A percentile compares a stretch with the other conserved stretches of the same genome.
Evolutionary conservation across 2,888 invertebrate genomes (phyloP).

Genomic region (Agrotis puta): DNA sequence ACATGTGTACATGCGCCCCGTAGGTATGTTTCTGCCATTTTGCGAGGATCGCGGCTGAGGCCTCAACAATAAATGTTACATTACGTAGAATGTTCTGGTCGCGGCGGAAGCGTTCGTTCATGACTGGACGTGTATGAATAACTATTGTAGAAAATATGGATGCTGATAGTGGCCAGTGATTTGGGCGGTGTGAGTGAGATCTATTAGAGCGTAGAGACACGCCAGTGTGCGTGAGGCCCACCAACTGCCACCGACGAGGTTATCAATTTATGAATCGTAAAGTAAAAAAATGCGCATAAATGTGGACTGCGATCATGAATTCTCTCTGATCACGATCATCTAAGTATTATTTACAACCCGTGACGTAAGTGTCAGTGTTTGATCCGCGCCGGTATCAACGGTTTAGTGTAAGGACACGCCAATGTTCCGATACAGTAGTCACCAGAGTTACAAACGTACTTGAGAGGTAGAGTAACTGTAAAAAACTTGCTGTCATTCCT

Average conservation of each 20-base stretch:
- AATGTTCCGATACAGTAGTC: conserved; percentile 4
- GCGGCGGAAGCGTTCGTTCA: conserved; percentile 26
- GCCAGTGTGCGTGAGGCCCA: conserved; percentile 67
- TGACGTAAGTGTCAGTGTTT: conserved; percentile 60
- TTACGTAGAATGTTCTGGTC: conserved; percentile 68
- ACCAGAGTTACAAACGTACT: background rate
- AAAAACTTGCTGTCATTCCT: background rate
- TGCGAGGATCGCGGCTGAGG: conserved; percentile 71
- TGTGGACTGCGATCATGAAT: conserved; percentile 68
- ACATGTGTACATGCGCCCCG: conserved; percentile 68
- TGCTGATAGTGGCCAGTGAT: conserved; percentile 66
- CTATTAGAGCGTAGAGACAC: conserved; percentile 62
- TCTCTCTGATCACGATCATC: conserved; percentile 61
- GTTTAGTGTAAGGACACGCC: conserved; percentile 27
- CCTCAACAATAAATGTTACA: conserved; percentile 72
- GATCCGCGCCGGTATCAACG: conserved; percentile 40
- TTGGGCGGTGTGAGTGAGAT: conserved; percentile 67
- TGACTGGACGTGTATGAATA: conserved; percentile 58
- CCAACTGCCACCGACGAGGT: conserved; percentile 82
- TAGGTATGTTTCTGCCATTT: conserved; percentile 71
- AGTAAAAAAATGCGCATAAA: conserved; percentile 78
- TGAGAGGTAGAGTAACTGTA: background rate
- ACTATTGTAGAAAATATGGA: conserved; percentile 63
- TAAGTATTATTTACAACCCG: conserved; percentile 62
- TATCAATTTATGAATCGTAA: conserved; percentile 86